A percentile compares a stretch with the other conserved stretches of the same genome.
Conservation (phyloP, 2,888 invertebrate species). For the Lymantria monacha region DNA sequence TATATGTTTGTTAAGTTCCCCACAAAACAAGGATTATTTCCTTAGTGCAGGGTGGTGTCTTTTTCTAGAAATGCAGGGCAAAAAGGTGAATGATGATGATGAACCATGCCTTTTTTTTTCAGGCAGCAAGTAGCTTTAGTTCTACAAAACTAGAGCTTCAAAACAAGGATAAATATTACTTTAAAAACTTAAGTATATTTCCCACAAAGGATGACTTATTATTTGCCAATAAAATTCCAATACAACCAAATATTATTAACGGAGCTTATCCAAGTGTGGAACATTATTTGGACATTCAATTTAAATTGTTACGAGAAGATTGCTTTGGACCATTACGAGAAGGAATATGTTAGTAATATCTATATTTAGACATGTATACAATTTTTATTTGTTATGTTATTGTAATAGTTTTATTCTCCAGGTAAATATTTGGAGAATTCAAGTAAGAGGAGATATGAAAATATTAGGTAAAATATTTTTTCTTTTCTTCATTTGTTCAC, state of each 20-base stretch:
- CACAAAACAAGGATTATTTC: too few relatives aligned
- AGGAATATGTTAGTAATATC: conserved; percentile 79
- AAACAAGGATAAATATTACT: conserved; percentile 38
- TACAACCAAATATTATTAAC: conserved; percentile 79
- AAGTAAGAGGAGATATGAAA: conserved; percentile 61
- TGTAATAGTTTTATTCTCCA: conserved; percentile 21
- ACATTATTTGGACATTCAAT: conserved; percentile 91
- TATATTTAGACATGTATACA: not conserved
- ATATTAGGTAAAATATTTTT: conserved; percentile 62
- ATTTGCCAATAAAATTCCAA: conserved; percentile 55
- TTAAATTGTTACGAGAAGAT: conserved; percentile 90
- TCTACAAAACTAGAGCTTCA: conserved; percentile 1
- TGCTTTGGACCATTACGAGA: conserved; percentile 87
- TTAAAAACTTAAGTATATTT: conserved; percentile 60
- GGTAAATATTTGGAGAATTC: conserved; percentile 77
- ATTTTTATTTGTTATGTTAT: not conserved
- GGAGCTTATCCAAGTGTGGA: conserved; percentile 85
- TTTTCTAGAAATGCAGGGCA: too few relatives aligned
- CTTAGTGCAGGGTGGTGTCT: too few relatives aligned
- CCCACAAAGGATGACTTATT: conserved; percentile 81
- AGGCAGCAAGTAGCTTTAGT: conserved; percentile 1
- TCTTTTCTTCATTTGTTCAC: not conserved
- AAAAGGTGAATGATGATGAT: too few relatives aligned
- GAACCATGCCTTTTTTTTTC: too few relatives aligned
- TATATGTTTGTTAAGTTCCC: too few relatives aligned